A percentile compares a stretch with the other conserved stretches of the same genome.
Conservation (phyloP, 92 coral and sea anemone species). For the Actinernus sp. region DNA sequence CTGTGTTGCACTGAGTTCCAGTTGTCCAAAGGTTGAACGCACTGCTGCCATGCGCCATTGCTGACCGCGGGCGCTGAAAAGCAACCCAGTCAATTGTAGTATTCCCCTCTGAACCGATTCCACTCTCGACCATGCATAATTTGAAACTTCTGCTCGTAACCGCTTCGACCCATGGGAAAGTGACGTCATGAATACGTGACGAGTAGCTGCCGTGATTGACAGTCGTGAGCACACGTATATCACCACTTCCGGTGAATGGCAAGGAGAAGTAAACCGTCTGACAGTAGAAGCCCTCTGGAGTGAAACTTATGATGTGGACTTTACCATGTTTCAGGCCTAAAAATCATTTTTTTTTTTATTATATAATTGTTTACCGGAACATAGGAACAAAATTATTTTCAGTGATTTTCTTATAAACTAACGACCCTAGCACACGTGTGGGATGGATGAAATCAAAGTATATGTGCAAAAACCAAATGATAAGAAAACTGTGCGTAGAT, state of each 20-base stretch:
- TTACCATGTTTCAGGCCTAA: constrained; percentile 43
- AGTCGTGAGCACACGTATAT: constrained; percentile 45
- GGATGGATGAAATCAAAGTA: no score
- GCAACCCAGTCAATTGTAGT: constrained; percentile 49
- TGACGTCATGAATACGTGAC: constrained; percentile 17
- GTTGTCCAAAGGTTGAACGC: constrained; percentile 43
- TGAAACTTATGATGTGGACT: constrained; percentile 18
- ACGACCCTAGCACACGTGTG: no score
- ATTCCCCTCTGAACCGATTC: constrained; percentile 36
- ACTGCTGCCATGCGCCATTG: constrained; percentile 12
- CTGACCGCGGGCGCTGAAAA: constrained; percentile 37
- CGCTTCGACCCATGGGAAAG: constrained; percentile 46
- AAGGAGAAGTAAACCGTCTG: constrained; percentile 20
- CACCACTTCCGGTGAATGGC: constrained; percentile 9
- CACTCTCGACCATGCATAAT: constrained; percentile 48
- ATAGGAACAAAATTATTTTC: no score
- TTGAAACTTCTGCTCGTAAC: constrained; percentile 30
- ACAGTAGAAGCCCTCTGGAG: constrained; percentile 17
- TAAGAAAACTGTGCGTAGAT: no score
- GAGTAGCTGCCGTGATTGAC: constrained; percentile 25
- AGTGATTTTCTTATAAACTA: no score
- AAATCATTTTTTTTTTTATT: no score
- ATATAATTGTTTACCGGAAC: no score
- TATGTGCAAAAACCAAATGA: no score
- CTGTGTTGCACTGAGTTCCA: constrained; percentile 49